Percentiles rank a stretch among this genome's conserved stretches.
Evolutionary conservation across 2,797 vertebrate genomes (phyloP).

Genomic region (Tapirus indicus): DNA sequence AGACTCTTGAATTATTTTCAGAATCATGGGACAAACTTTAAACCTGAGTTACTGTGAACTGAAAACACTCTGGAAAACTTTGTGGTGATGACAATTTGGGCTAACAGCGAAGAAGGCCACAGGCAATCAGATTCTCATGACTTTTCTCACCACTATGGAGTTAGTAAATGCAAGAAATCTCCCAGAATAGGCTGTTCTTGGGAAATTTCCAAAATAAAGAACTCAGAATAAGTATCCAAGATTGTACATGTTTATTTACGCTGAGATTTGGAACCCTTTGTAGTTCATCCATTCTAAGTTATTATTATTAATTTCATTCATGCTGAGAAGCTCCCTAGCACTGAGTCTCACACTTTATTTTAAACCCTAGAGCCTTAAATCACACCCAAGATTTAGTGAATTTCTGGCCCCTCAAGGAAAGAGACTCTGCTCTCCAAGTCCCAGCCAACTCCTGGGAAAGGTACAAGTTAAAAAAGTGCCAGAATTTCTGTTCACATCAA

Average conservation of each 20-base stretch:
- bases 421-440: neutral
- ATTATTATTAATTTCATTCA: conserved; percentile 47
- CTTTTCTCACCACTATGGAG: conserved; percentile 35
- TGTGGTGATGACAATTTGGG: neutral
- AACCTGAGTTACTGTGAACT: neutral
- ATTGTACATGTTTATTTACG: neutral
- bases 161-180: conserved; percentile 46
- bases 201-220: conserved; percentile 69
- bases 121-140: neutral
- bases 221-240: neutral
- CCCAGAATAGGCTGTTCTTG: neutral
- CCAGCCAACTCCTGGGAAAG: neutral
- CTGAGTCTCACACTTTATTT: conserved; percentile 24
- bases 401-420: neutral
- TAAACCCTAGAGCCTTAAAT: conserved; percentile 49
- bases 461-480: neutral
- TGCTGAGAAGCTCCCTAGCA: neutral
- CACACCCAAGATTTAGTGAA: neutral
- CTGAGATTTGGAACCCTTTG: conserved; percentile 20
- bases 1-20: neutral
- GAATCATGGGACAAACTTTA: conserved; percentile 5
- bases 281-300: conserved; percentile 23
- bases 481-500: neutral
- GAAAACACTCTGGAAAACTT: conserved; percentile 20
- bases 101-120: neutral